A percentile compares a stretch with the other conserved stretches of the same genome.
Conservation (phyloP, 1,140 invertebrate genomes). For the Aphelenchoides avenae region DNA sequence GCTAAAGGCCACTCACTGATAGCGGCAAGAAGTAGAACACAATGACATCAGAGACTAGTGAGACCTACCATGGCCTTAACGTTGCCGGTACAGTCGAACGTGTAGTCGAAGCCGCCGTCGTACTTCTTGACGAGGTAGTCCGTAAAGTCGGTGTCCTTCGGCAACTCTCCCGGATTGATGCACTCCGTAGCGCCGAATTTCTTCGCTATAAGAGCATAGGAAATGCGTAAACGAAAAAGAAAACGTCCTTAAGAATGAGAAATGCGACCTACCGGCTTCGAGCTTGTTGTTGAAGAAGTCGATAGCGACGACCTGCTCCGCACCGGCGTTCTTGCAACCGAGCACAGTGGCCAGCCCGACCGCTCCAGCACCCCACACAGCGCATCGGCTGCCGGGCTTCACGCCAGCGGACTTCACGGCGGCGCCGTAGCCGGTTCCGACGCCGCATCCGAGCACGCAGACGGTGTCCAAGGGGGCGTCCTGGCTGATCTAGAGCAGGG, state of each 20-base stretch:
- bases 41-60: too few species aligned
- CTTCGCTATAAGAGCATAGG: constrained; percentile 48
- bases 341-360: constrained; percentile 82
- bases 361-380: constrained; percentile 91
- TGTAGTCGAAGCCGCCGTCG: constrained; percentile 92
- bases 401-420: constrained; percentile 84
- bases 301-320: constrained; percentile 84
- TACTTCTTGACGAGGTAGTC: constrained; percentile 82
- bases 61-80: constrained; percentile 80
- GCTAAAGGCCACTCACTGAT: constrained; percentile 57
- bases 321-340: constrained; percentile 82
- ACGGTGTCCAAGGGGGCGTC: constrained; percentile 80
- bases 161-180: constrained; percentile 60
- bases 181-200: constrained; percentile 64
- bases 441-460: constrained; percentile 88
- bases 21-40: too few species aligned
- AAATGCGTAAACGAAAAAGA: constrained; percentile 14
- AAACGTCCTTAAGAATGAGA: too few species aligned
- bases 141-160: constrained; percentile 68
- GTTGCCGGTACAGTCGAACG: constrained; percentile 97
- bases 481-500: constrained; percentile 64
- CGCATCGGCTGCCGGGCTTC: constrained; percentile 74
- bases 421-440: constrained; percentile 71
- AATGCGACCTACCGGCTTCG: constrained; percentile 60
- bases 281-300: constrained; percentile 81